Evolutionary conservation across 2,797 vertebrate genomes (phyloP).

Genomic region (Anguilla pacifica): DNA sequence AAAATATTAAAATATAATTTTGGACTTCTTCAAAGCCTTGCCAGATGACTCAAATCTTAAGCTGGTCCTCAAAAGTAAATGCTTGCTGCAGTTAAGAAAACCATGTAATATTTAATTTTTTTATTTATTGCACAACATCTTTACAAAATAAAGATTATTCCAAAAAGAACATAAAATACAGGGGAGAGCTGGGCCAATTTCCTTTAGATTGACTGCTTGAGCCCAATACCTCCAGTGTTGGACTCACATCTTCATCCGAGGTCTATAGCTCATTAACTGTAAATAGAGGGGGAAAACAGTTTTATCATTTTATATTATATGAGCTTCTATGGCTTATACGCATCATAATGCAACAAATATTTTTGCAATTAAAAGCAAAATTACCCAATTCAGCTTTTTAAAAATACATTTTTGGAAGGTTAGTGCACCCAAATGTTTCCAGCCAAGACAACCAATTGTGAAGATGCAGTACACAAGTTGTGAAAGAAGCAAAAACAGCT

Average conservation of each 20-base stretch:
- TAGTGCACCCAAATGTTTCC: background rate
- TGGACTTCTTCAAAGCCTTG: background rate
- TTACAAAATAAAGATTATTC: constrained; percentile 4
- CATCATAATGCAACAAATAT: background rate
- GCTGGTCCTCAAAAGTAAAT: background rate
- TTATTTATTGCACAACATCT: constrained; percentile 26
- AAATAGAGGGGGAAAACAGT: constrained; percentile 4
- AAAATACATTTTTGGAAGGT: constrained; percentile 6
- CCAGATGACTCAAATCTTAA: background rate
- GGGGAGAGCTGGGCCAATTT: background rate
- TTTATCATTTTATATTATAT: background rate
- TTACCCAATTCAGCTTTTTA: background rate
- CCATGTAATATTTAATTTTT: background rate
- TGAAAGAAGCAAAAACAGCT: background rate
- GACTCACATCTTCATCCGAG: constrained; percentile 65
- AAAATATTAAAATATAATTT: background rate
- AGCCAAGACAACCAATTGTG: background rate
- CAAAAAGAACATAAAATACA: constrained; percentile 7
- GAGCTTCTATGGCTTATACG: background rate
- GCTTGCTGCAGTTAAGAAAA: constrained; percentile 1
- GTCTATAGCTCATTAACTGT: constrained; percentile 59
- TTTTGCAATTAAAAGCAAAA: background rate
- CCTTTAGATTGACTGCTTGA: background rate
- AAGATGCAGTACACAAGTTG: background rate
- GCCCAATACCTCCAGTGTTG: background rate